Base-by-base conservation (phyloP, 2,797 vertebrate genomes). In the Syndactyla subalaris region DNA sequence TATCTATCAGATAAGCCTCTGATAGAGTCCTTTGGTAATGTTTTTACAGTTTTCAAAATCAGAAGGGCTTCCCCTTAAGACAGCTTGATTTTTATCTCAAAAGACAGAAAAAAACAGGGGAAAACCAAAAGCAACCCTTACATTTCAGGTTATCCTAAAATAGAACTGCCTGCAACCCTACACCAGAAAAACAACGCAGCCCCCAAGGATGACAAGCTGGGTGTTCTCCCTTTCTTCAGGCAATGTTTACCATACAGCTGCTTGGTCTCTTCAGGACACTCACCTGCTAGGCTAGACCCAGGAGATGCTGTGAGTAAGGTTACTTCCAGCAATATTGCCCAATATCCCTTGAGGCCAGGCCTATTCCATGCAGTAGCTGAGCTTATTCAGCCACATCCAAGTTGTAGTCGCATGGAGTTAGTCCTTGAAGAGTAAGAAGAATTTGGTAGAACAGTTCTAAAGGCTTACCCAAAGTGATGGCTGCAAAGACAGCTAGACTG, bases 161-260 rank as follows among this genome's bases (percentile, higher is more conserved):
- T 1, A 68, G 17, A 39, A 29, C 10, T 65, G 49, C 0, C 0
- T n/a, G 5, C 48, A 87, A 4, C 30, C 6, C 23, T 41, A 10
- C 17, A 45, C 19, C 55, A 74, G 65, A 71, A 92, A 79, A 94
- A 39, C 57, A 52, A 14, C 0, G 2, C 14, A 61, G 32, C 13
- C 36, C 8, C 14, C 20, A 63, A 39, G n/a, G 54, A 54, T 41
- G 16, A 8, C 0, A 0, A 77, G 54, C 23, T 1, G 1, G 14
- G 11, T 57, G 30, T 30, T 86, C 27, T 61, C 27, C 58, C 14
- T 61, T n/a, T 59, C 62, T 90, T 61, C 36, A 78, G 61, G 32
- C 20, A 62, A 27, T 29, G 5, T 72, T 83, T 49, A 32, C 18
- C 15, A 22, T 13, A 41, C 48, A 80, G 36, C 58, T 88, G 43